Evolutionary conservation across 2,888 invertebrate genomes (phyloP), one percentile per base, ranked within the genome.

Genomic region (Philopedon plagiatum): DNA sequence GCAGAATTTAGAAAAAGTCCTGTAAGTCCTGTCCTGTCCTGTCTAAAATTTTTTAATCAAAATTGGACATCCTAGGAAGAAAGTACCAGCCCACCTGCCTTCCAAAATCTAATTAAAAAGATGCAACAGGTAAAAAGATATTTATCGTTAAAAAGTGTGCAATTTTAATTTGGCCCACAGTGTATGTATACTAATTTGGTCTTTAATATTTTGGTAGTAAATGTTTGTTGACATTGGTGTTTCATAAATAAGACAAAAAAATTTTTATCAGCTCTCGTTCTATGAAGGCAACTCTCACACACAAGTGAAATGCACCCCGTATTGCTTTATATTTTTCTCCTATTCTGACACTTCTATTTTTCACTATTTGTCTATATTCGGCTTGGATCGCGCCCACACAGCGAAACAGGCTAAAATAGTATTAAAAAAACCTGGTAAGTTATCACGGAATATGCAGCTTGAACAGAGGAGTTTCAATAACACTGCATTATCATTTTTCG

Each of bases 281-380:
- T 58, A 54, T 69, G 57, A 72, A 72, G 71, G 74, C 73, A 64
- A 74, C 70, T 68, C 75, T 79, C 77, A 79, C 80, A 82, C 82
- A 81, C 77, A 77, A 83, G 80, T 80, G 77, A 81, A 81, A 82
- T 84, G 84, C 84, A 84, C 85, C 69, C 78, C 83, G 82, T 84
- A 83, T 84, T 83, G 84, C 84, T 75, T 85, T 85, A 82, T 83
- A 83, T 85, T 85, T 82, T 85, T 85, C 85, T 83, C 84, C 84
- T 85, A 85, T 86, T 86, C 86, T 86, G 86, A 86, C 86, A 86
- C 86, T 85, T 86, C 86, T 86, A 85, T 86, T 86, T 86, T 86
- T 86, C 86, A 86, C 85, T 85, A 85, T 85, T 85, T 85, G 84
- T 85, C 85, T 85, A 85, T 85, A 85, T 85, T 85, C 85, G 84